Conservation (phyloP, 2,113 vertebrate genomes). For the Charina bottae region DNA sequence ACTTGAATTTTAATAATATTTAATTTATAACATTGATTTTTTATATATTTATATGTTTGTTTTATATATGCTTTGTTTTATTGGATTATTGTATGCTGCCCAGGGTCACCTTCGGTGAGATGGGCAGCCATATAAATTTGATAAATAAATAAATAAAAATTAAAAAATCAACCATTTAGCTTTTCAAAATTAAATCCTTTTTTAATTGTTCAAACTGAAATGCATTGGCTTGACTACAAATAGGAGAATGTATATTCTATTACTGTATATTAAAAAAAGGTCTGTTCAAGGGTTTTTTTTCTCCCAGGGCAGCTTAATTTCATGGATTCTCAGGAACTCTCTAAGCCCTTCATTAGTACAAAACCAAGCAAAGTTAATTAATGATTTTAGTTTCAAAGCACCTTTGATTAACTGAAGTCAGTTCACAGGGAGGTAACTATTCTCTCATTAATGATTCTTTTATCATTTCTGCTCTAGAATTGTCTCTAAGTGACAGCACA, state of each 20-base stretch:
- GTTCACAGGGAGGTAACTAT: constrained; percentile 53
- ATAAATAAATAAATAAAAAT: no score
- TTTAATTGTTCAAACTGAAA: constrained; percentile 1
- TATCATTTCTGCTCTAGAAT: constrained; percentile 70
- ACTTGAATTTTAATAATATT: no score
- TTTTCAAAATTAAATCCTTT: background rate
- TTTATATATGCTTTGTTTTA: no score
- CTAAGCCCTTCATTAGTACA: constrained; percentile 57
- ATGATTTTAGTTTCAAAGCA: constrained; percentile 72
- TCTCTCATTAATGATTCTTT: constrained; percentile 73
- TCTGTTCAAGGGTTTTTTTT: constrained; percentile 35
- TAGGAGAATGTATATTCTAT: background rate
- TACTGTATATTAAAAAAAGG: constrained; percentile 35
- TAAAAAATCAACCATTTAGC: background rate
- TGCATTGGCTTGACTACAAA: background rate
- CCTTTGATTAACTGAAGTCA: constrained; percentile 73
- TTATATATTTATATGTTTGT: no score
- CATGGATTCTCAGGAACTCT: constrained; percentile 53
- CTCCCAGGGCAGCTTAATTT: constrained; percentile 58
- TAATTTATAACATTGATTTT: no score
- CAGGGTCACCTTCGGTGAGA: no score
- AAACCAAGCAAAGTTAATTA: constrained; percentile 70
- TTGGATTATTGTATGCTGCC: no score
- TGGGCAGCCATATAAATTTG: no score
- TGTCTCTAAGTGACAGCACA: constrained; percentile 69